phyloP scores from a whole-genome alignment of 1,140 invertebrate species.

The Octopus sinensis region DNA sequence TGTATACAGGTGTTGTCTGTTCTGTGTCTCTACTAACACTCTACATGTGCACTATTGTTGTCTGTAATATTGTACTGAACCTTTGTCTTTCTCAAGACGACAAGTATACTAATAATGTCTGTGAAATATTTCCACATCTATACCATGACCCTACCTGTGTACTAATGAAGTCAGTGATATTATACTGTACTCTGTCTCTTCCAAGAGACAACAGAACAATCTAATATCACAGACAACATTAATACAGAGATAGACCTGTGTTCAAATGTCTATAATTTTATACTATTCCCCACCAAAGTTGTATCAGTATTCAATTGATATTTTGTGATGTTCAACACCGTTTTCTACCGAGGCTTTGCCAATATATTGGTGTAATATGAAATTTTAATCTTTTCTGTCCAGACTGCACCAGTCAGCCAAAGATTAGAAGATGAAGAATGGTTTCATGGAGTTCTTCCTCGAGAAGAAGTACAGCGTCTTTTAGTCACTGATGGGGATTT shows the following conservation, averaged over 20 bases:
- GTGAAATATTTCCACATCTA: too few species aligned
- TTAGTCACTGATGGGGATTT: conserved; percentile 88
- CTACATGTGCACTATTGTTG: too few species aligned
- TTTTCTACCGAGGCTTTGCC: not conserved
- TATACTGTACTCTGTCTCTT: too few species aligned
- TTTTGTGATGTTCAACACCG: not conserved
- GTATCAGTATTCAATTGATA: not conserved
- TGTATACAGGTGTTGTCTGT: too few species aligned
- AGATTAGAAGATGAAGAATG: conserved; percentile 63
- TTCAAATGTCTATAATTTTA: not conserved
- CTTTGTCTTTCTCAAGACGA: too few species aligned
- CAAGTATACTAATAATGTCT: too few species aligned
- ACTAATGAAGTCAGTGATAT: too few species aligned
- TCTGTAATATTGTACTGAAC: too few species aligned
- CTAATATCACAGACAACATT: not conserved
- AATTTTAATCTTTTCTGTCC: too few species aligned
- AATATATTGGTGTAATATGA: not conserved
- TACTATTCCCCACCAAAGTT: not conserved
- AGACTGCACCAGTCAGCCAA: not conserved
- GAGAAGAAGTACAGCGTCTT: conserved; percentile 91
- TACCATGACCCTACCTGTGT: too few species aligned
- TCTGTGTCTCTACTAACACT: too few species aligned
- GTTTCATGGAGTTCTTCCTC: conserved; percentile 94
- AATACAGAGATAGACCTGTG: not conserved
- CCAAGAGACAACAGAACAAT: too few species aligned